Evolutionary conservation across 2,113 vertebrate genomes (phyloP).

Genomic region (Sander vitreus): DNA sequence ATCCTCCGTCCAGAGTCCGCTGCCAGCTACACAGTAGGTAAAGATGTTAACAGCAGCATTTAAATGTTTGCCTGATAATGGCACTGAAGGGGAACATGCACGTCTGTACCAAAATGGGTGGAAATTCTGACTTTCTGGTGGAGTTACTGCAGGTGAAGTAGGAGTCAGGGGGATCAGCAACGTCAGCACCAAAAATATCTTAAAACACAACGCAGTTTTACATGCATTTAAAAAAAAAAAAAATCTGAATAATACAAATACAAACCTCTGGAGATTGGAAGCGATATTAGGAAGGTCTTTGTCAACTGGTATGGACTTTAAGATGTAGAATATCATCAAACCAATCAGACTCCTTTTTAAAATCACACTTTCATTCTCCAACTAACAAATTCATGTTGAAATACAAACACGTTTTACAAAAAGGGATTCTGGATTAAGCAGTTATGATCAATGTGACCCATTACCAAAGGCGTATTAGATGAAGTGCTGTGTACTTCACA

Average conservation of each 20-base stretch:
- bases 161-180: too few relatives aligned
- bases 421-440: background rate
- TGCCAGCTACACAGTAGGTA: too few relatives aligned
- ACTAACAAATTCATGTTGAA: background rate
- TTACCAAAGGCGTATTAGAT: background rate
- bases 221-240: background rate
- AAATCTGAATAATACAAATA: too few relatives aligned
- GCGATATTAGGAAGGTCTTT: too few relatives aligned
- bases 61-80: too few relatives aligned
- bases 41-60: too few relatives aligned
- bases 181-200: background rate
- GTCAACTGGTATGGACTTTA: too few relatives aligned
- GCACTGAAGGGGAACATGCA: background rate
- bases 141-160: too few relatives aligned
- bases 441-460: background rate
- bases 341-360: background rate
- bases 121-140: too few relatives aligned
- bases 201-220: background rate
- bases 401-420: background rate
- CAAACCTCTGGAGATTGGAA: too few relatives aligned
- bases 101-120: background rate
- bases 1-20: background rate
- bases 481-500: background rate
- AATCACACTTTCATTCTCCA: background rate
- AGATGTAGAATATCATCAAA: background rate